Percentiles rank a stretch among this genome's conserved stretches.
Conservation (phyloP, 1,140 invertebrate species). For the Drosophila ficusphila region DNA sequence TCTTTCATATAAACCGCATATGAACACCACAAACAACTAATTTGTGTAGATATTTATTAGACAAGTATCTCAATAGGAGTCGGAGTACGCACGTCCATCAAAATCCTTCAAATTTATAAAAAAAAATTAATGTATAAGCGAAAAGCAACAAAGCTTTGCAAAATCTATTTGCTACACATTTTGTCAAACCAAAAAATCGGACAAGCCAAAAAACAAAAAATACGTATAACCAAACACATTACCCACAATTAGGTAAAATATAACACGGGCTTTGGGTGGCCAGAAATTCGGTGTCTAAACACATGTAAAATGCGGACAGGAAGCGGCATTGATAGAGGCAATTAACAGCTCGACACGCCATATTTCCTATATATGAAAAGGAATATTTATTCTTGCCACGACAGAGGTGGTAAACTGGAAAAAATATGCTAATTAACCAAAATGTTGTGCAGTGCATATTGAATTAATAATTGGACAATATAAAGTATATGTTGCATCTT, state of each 20-base stretch:
- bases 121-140: constrained; percentile 10
- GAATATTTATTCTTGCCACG: constrained; percentile 31
- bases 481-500: no score
- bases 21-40: background rate
- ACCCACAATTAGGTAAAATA: constrained; percentile 37
- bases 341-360: constrained; percentile 79
- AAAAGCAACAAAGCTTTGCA: constrained; percentile 11
- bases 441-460: no score
- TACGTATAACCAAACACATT: constrained; percentile 25
- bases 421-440: background rate
- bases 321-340: constrained; percentile 76
- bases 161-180: constrained; percentile 29
- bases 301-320: constrained; percentile 71
- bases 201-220: constrained; percentile 8
- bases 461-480: no score
- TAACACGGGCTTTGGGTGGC: background rate
- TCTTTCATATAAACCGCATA: background rate
- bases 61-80: constrained; percentile 20
- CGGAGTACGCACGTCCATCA: constrained; percentile 29
- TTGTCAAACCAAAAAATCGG: constrained; percentile 3
- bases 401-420: background rate
- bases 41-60: constrained; percentile 30
- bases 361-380: constrained; percentile 62
- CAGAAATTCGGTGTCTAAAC: constrained; percentile 46
- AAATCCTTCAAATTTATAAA: constrained; percentile 17